These are phyloP conservation scores for Conops quadrifasciatus DNA, from an alignment of 2,888 invertebrate species.

Conservation along the genomic window DNA sequence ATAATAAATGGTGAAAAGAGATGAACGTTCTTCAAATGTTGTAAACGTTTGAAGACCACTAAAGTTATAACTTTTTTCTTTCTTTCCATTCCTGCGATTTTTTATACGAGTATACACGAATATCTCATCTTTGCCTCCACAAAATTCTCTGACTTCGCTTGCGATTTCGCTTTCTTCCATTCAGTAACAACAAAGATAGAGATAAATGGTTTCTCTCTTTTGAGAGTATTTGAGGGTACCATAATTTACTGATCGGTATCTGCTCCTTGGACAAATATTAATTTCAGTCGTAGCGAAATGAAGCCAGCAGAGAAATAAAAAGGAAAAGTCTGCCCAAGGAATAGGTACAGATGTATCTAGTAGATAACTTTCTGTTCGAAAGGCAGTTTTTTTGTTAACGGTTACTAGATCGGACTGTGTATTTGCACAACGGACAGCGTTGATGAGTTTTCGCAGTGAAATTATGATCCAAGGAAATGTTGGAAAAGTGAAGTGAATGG, in stretches of 20 bases:
- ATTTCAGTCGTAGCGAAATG: background rate
- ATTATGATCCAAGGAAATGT: too few species aligned
- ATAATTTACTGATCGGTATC: constrained; percentile 16
- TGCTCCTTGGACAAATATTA: constrained; percentile 24
- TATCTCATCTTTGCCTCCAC: too few species aligned
- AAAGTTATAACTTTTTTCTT: too few species aligned
- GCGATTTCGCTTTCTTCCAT: constrained; percentile 15
- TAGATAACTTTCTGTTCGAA: constrained; percentile 10
- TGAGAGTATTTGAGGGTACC: background rate
- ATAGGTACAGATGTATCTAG: constrained; percentile 22
- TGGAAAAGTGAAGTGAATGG: too few species aligned
- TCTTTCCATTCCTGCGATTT: too few species aligned
- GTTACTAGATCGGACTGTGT: background rate
- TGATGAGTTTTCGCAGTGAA: constrained; percentile 24
- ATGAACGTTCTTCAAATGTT: too few species aligned
- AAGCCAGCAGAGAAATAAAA: background rate
- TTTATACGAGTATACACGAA: too few species aligned
- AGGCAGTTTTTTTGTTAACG: background rate
- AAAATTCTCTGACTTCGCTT: constrained; percentile 1
- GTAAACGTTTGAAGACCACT: too few species aligned
- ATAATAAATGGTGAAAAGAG: too few species aligned
- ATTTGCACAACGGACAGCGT: constrained; percentile 28
- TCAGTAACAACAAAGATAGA: background rate
- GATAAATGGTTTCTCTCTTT: too few species aligned
- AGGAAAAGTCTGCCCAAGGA: background rate